Evolutionary conservation across 2,113 vertebrate species (phyloP), one percentile per base, ranked within the genome.

Genomic region (Potamarius usumacintae): DNA sequence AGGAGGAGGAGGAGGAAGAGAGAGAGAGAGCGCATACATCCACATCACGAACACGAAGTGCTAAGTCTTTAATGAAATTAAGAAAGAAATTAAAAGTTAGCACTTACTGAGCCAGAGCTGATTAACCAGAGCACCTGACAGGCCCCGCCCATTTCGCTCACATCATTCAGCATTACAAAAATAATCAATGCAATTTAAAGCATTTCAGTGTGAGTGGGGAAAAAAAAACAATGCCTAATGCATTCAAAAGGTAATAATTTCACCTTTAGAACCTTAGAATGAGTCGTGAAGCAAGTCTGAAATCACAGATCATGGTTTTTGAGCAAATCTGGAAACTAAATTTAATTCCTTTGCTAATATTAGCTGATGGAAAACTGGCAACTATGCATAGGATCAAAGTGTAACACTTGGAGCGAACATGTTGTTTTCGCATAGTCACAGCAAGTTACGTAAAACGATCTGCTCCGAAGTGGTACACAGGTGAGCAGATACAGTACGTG

Each of bases 101-200:
- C 83, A 48, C 53, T 20, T 34, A 22, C 3, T 52, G 62, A 27
- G 42, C 14, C 27, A 27, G 52, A 53, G 60, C 15, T 67, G 65
- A 15, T 25, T 82, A 82, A 82, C 62, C 79, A 42, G 18, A 82
- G 30, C 48, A 53, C 50, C 15, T 52, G 25, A 18, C 27, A 22
- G 5, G 48, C 62, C 14, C 65, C 52, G 8, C n/a, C 83, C 65
- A 14, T 42, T 55, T 6, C 30, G 6, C 76, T 27, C 25, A 17
- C 3, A n/a, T 55, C 65, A 42, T 42, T 84, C 65, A 53, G 17
- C 27, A 58, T 85, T 34, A 55, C 30, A 57, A 22, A 58, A 10
- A 83, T 52, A 48, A 83, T 25, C 81, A n/a, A 27, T n/a, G 60
- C 60, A 27, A 55, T 65, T 83, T 65, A 17, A 83, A 83, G 15